Evolutionary conservation across 2,888 invertebrate genomes (phyloP).

Genomic region (Thymelicus lineola): DNA sequence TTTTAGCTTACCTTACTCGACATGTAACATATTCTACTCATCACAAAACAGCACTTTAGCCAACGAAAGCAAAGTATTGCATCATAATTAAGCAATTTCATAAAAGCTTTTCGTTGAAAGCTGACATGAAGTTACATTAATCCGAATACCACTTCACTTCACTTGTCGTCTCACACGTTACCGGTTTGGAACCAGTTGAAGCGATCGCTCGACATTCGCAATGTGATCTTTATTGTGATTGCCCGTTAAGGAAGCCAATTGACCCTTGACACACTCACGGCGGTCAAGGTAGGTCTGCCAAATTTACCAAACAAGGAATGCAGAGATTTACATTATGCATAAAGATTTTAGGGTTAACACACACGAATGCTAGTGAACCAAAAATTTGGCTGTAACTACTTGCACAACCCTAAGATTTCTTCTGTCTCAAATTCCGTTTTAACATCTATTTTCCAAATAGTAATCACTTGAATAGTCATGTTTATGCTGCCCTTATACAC

Average conservation of each 20-base stretch:
- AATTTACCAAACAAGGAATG: not conserved
- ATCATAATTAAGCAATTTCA: not conserved
- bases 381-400: no score
- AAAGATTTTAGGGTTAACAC: not conserved
- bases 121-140: not conserved
- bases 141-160: not conserved
- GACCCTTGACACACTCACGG: constrained; percentile 18
- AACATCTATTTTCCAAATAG: no score
- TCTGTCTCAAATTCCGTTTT: no score
- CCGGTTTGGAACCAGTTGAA: constrained; percentile 15
- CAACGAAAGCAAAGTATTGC: not conserved
- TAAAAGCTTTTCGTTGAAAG: not conserved
- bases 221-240: constrained; percentile 13
- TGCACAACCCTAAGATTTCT: no score
- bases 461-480: no score
- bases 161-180: constrained; percentile 10
- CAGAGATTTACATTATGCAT: constrained; percentile 8
- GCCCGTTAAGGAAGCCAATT: constrained; percentile 10
- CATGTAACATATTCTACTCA: not conserved
- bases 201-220: constrained; percentile 12
- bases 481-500: no score
- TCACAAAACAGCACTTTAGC: not conserved
- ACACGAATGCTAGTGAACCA: no score
- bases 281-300: constrained; percentile 15
- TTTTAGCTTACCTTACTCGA: no score